Base-by-base conservation (phyloP, 2,888 invertebrate genomes). In the Spicauda simplicius region DNA sequence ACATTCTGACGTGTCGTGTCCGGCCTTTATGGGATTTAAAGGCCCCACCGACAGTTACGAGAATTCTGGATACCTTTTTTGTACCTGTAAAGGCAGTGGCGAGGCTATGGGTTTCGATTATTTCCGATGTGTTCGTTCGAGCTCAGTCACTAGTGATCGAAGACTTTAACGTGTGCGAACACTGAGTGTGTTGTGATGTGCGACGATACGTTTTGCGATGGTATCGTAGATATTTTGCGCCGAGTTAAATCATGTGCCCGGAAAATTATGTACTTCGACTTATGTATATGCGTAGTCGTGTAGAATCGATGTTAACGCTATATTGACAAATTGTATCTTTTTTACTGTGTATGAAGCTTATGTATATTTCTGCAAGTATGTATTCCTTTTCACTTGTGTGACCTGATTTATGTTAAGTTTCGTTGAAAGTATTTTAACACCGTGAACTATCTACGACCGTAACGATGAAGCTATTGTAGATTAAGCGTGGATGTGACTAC, bases 361-460 rank as follows among this genome's bases (percentile, higher is more conserved):
- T 66, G 65, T 66, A 60, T 70, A 55, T 72, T 68, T 69, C 61
- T 72, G 70, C 69, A 69, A 67, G 64, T 74, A 70, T 73, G 72
- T 78, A 78, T 75, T 79, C 74, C 80, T 82, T 84, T 87, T 90
- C 87, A 88, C 89, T 91, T 88, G 84, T 92, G 92, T 92, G 92
- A 93, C 92, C 92, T 92, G 92, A 92, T 91, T 91, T 91, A 89
- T 86, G 88, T 88, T 92, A 92, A 92, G 91, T 89, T 88, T 86
- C 83, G 84, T 83, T 80, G 79, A 80, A 80, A 77, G 77, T 82
- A 80, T 79, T 81, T 73, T 80, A 76, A 80, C 78, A 80, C 73
- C 76, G 78, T 78, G 77, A 79, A 78, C 80, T 85, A 78, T 82
- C 80, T 76, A 73, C 72, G 64, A 77, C 73, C 72, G 73, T 71